Base-by-base conservation (phyloP, 2,888 invertebrate species). In the Lochmaea capreae region DNA sequence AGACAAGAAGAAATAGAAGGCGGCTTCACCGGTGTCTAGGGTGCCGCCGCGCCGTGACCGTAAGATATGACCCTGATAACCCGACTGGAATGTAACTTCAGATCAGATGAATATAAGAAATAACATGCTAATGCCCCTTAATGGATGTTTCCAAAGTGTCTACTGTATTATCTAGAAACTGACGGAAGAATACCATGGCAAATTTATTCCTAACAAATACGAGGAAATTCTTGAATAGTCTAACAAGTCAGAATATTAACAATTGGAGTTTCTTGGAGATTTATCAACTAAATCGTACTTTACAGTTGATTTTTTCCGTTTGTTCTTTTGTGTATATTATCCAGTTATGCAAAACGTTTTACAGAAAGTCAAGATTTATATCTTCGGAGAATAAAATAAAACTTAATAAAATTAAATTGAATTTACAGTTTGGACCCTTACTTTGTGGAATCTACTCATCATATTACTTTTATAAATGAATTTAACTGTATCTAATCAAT, bases 71-170 rank as follows among this genome's bases (percentile, higher is more conserved):
- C 83, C 83, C 79, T 78, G 83, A 83, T 83, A 83, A 79, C 78
- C 80, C 78, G 70, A 73, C 70, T 78, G 81, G 84, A 84, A 84
- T 84, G 84, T 78, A 79, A 76, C 78, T 78, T 80, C 82, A 81
- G 81, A 82, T 83, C 82, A 77, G 80, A 82, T 80, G 82, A 80
- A 80, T 81, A 80, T 81, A 81, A 79, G 79, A 81, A 81, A 83
- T 82, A 83, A 81, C 82, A 83, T 80, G 82, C 80, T 84, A 84
- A 84, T 82, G 80, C 77, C 77, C 76, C 79, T 79, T 83, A 83
- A 83, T 83, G 78, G 80, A 75, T 71, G 74, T 79, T 79, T 79
- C 79, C 78, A 72, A 75, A 72, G 73, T 75, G 77, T 77, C 77
- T 77, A 77, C 79, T 77, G 79, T 79, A 78, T 81, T 81, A 80